Percentiles rank a stretch among this genome's conserved stretches.
Conservation (phyloP, 2,113 vertebrate species). For the Actinemys pallida region DNA sequence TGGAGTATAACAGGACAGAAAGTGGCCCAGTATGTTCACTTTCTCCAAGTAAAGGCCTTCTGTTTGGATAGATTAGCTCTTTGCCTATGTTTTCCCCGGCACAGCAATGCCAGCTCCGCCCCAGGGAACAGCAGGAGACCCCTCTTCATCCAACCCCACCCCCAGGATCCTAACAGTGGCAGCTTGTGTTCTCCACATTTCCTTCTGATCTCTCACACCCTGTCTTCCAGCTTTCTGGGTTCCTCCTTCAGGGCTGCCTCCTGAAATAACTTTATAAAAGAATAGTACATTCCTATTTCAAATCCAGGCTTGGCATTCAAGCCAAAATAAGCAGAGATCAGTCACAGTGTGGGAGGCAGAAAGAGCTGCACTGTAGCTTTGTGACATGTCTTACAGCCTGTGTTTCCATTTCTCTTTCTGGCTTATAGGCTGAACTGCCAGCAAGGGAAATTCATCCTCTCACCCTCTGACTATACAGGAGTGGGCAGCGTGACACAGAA, state of each 20-base stretch:
- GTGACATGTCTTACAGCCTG: conserved; percentile 3
- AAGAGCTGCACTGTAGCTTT: background rate
- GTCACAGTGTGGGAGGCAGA: background rate
- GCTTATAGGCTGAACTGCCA: background rate
- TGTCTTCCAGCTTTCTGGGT: background rate
- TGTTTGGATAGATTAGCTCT: conserved; percentile 69
- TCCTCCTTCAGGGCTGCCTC: conserved; percentile 8
- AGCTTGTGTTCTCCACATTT: background rate
- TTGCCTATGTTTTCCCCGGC: conserved; percentile 16
- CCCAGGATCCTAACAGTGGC: background rate
- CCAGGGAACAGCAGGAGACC: background rate
- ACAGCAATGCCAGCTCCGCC: background rate
- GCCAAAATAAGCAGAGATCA: conserved; percentile 36
- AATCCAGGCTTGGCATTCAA: conserved; percentile 22
- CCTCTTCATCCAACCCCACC: background rate
- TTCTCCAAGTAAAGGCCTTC: conserved; percentile 71
- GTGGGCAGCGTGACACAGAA: background rate
- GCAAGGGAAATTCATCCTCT: conserved; percentile 7
- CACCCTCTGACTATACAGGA: background rate
- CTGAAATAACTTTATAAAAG: conserved; percentile 9
- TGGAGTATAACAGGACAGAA: conserved; percentile 58
- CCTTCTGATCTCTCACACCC: conserved; percentile 27
- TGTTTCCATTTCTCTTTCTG: conserved; percentile 1
- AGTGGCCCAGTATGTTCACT: conserved; percentile 67
- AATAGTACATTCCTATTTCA: conserved; percentile 52